phyloP scores from a whole-genome alignment of 2,888 invertebrate genomes.

The Nomada ferruginata region DNA sequence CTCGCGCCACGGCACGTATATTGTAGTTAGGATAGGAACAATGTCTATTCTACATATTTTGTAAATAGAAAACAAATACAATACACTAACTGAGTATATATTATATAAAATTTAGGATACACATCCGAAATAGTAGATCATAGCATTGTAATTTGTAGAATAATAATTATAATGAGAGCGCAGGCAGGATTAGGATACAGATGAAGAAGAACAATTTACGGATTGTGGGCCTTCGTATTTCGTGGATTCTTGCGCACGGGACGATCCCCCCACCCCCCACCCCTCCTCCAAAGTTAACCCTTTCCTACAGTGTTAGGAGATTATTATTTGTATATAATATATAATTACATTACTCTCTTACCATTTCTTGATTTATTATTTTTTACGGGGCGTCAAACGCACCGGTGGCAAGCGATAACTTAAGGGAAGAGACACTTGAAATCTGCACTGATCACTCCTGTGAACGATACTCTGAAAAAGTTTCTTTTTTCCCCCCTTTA shows the following conservation, averaged over 20 bases:
- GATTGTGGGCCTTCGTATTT: constrained; percentile 77
- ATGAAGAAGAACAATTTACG: constrained; percentile 68
- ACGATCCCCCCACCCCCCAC: constrained; percentile 65
- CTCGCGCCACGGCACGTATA: constrained; percentile 81
- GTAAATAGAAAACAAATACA: constrained; percentile 77
- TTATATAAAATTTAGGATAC: constrained; percentile 64
- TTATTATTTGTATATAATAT: constrained; percentile 78
- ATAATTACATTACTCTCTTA: constrained; percentile 76
- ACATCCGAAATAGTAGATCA: constrained; percentile 69
- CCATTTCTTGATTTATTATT: constrained; percentile 76
- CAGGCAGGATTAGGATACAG: constrained; percentile 78
- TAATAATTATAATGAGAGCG: constrained; percentile 67
- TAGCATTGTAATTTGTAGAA: constrained; percentile 77
- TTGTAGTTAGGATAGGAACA: constrained; percentile 81
- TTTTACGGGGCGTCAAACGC: constrained; percentile 75
- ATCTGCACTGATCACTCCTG: constrained; percentile 66
- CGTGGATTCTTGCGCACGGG: constrained; percentile 77
- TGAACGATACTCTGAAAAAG: constrained; percentile 20
- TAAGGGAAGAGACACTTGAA: constrained; percentile 74
- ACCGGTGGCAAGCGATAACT: constrained; percentile 67
- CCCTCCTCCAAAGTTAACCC: constrained; percentile 77
- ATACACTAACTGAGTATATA: constrained; percentile 73
- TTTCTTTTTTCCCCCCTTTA: constrained; percentile 12
- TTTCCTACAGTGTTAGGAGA: constrained; percentile 77
- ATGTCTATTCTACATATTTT: constrained; percentile 81